Base-by-base conservation (phyloP, 2,888 invertebrate species). In the Lasioglossum figueresi region DNA sequence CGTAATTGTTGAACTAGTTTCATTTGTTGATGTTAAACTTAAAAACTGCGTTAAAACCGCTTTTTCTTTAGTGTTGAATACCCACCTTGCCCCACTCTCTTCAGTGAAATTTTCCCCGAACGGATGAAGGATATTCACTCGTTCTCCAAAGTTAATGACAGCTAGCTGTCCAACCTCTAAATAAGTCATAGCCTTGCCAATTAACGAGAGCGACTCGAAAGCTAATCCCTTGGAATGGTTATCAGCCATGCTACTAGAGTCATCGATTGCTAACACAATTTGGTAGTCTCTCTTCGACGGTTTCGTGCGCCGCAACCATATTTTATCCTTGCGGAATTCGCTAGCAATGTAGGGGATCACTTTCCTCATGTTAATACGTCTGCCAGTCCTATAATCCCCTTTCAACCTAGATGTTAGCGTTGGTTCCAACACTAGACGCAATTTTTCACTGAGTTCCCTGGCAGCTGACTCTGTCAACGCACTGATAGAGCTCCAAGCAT, bases 291-390 rank as follows among this genome's bases (percentile, higher is more conserved):
- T 96, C 93, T 99, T 98, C 0, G 98, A 98, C 0, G 99, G 99
- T 94, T 99, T 99, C 0, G 99, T 99, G 79, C 99, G 96, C 23
- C 99, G 96, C 92, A 99, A 94, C 99, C 99, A 99, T 93, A 99
- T 99, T 95, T 99, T 99, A 95, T 99, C 99, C 95, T 99, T 99
- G 71, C 99, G 97, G 95, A 99, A 99, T 95, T 99, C 98, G 85
- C 99, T 99, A 31, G 99, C 99, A 90, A 99, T 99, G 95, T 99
- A 99, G 0, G 99, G 98, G 93, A 99, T 99, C 79, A 99, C 98
- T 94, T 98, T 98, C 72, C 99, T 97, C 99, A 99, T 99, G 95
- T 99, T 99, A 77, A 99, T 98, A 12, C 99, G 96, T 85, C 99
- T 98, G 0, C 99, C 99, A 0, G 99, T 99, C 77, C 99, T 96